Evolutionary conservation across 2,113 vertebrate species (phyloP).

Genomic region (Colinus virginianus): DNA sequence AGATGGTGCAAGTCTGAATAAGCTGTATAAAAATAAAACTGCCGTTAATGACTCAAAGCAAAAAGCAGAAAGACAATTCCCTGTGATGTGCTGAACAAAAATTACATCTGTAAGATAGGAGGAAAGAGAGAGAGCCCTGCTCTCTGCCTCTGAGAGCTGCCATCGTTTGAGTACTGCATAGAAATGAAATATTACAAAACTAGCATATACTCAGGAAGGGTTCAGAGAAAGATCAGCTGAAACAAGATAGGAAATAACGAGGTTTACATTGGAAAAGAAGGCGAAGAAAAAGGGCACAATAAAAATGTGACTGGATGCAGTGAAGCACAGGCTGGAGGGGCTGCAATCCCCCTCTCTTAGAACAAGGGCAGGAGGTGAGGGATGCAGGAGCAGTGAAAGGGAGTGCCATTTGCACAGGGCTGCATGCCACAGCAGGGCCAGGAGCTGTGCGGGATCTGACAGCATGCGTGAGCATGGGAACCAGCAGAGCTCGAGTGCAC

Average conservation of each 20-base stretch:
- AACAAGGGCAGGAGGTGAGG: neutral
- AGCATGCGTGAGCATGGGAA: neutral
- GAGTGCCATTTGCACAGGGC: neutral
- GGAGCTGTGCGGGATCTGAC: neutral
- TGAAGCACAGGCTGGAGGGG: neutral
- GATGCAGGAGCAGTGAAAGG: neutral
- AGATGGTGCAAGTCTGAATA: slow-evolving; percentile 43
- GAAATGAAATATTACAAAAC: neutral
- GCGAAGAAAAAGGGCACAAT: neutral
- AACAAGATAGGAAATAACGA: neutral
- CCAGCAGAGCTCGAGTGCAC: neutral
- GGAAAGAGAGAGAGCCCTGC: neutral
- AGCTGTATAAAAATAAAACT: slow-evolving; percentile 32
- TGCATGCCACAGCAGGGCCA: neutral
- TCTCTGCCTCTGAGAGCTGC: neutral
- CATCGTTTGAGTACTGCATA: neutral
- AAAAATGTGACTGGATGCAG: neutral
- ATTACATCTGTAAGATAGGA: neutral
- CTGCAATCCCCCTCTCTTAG: neutral
- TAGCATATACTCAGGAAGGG: neutral
- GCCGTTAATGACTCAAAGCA: neutral
- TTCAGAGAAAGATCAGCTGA: neutral
- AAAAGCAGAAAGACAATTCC: neutral
- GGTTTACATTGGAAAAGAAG: neutral
- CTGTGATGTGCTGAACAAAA: slow-evolving; percentile 1